phyloP scores from a whole-genome alignment of 1,140 invertebrate species.

The Campodea augens region DNA sequence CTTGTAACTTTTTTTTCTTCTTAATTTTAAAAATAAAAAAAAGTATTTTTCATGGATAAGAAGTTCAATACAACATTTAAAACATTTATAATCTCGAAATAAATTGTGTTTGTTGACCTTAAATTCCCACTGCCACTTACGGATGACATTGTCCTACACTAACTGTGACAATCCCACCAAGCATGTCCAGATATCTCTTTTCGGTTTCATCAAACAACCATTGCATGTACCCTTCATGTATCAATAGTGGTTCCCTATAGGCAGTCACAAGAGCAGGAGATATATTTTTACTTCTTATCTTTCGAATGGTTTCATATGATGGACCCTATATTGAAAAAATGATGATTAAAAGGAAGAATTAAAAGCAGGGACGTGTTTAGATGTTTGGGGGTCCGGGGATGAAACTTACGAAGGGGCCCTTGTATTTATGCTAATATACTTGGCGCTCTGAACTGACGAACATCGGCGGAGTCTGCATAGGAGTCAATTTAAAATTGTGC shows the following conservation, averaged over 20 bases:
- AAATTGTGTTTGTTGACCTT: not conserved
- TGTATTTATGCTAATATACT: too few relatives aligned
- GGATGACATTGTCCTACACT: slow-evolving; percentile 97
- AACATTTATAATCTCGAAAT: not conserved
- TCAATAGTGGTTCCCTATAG: slow-evolving; percentile 63
- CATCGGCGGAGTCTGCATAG: too few relatives aligned
- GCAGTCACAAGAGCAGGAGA: slow-evolving; percentile 50
- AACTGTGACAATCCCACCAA: slow-evolving; percentile 89
- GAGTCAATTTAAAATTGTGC: too few relatives aligned
- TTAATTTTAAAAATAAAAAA: too few relatives aligned
- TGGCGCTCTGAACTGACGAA: too few relatives aligned
- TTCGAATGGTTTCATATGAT: slow-evolving; percentile 32
- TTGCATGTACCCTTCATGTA: slow-evolving; percentile 74
- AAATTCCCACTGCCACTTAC: slow-evolving; percentile 36
- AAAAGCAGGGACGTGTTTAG: too few relatives aligned
- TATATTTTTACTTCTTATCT: slow-evolving; percentile 38
- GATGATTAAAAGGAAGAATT: too few relatives aligned
- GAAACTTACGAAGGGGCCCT: too few relatives aligned
- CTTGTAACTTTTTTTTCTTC: not conserved
- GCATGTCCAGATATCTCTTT: slow-evolving; percentile 78
- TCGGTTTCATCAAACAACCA: slow-evolving; percentile 79
- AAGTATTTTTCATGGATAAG: too few relatives aligned
- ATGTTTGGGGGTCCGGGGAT: too few relatives aligned
- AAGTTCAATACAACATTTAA: too few relatives aligned
- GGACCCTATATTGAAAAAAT: slow-evolving; percentile 31